phyloP scores from a whole-genome alignment of 2,113 vertebrate genomes.

The Amia ocellicauda region DNA sequence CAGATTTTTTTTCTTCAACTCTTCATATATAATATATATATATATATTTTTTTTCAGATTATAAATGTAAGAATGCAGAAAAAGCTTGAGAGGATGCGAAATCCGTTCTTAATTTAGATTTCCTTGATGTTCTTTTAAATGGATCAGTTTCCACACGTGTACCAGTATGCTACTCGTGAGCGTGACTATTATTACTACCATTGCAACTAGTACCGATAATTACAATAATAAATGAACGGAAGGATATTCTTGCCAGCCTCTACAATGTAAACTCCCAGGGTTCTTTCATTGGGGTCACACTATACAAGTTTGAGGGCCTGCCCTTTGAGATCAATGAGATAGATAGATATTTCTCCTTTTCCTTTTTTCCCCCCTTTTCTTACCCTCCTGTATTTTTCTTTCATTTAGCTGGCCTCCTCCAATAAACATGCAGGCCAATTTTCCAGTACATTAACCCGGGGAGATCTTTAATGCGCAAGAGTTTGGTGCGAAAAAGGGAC shows the following conservation, averaged over 20 bases:
- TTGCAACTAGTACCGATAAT: constrained; percentile 49
- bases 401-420: constrained; percentile 85
- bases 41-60: too few relatives aligned
- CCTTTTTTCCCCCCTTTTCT: constrained; percentile 59
- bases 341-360: constrained; percentile 70
- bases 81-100: too few relatives aligned
- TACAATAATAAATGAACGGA: constrained; percentile 68
- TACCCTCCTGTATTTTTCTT: constrained; percentile 76
- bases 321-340: constrained; percentile 78
- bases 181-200: constrained; percentile 53
- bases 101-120: too few relatives aligned
- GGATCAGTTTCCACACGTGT: constrained; percentile 12
- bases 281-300: constrained; percentile 83
- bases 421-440: constrained; percentile 99
- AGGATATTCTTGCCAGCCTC: constrained; percentile 67
- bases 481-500: constrained; percentile 66
- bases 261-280: constrained; percentile 76
- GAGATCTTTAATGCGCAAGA: constrained; percentile 86
- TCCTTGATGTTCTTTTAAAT: too few relatives aligned
- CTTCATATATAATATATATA: too few relatives aligned
- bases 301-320: constrained; percentile 79
- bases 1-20: too few relatives aligned
- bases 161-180: constrained; percentile 45
- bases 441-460: constrained; percentile 98
- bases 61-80: too few relatives aligned